Evolutionary conservation across 2,113 vertebrate species (phyloP), one percentile per base, ranked within the genome.

Genomic region (Shinisaurus crocodilurus): DNA sequence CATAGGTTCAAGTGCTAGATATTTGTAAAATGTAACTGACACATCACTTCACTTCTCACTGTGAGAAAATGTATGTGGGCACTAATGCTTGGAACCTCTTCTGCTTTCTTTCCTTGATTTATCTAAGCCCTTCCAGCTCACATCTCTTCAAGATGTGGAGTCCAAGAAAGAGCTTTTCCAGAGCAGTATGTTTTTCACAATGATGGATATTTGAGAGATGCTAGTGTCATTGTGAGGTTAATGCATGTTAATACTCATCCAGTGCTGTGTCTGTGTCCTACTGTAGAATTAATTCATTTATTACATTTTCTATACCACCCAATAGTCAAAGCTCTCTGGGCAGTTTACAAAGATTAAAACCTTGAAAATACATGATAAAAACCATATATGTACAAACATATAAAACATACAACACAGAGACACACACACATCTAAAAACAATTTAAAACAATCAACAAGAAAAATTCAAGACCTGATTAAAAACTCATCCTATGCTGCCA

Each of bases 1-100:
- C 82, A 27, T 60, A 92, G 95, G 92, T 92, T 90, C 81, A 45
- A 0, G 86, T 89, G 85, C 91, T 18, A 6, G 90, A 85, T 7
- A 45, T 80, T 34, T 37, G 20, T 95, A 95, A 95, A 95, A 94
- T 0, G 6, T 7, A 1, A 3, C 10, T 85, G 75, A 5, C 57
- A 6, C 57, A 43, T 48, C 25, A 6, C 48, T 69, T 79, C 25
- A 20, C 45, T 37, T 89, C 34, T 12, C 16, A 76, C 27, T 65
- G 29, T 48, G 29, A 65, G 75, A n/a, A 72, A 54, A 40, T 70
- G 45, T 54, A 54, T 18, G 45, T 82, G 65, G 34, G 45, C 54
- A 65, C 40, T 75, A 63, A 54, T 84, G 43, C 25, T 60, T 82
- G 32, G 40, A 75, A 45, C 6, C 32, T 63, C 5, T 75, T 48